Evolutionary conservation across 2,113 vertebrate genomes (phyloP), one percentile per base, ranked within the genome.

Genomic region (Gallinago jamesoni): DNA sequence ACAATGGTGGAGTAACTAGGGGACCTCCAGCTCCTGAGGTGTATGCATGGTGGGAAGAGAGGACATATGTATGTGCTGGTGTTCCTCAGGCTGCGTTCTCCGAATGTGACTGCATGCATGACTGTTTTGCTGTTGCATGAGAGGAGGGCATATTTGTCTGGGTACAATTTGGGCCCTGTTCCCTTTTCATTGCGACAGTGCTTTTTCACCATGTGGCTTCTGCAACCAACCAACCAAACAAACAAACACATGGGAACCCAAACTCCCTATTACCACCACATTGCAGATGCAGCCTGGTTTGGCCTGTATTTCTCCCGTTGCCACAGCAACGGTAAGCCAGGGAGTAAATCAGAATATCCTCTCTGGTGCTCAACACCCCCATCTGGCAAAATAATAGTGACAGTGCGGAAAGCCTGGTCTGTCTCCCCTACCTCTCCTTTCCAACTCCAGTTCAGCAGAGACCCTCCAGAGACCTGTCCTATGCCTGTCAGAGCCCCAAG

Each of bases 291-390:
- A 97, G 93, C 95, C 64, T 60, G 75, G 84, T 93, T 97, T 89
- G 90, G 98, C 96, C 97, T 96, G 97, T 96, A 97, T 98, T 96
- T 97, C 93, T 97, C 60, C 73, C 1, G 96, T 98, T 98, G 92
- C 97, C 92, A 94, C 72, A 97, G 97, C 96, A 97, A 98, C 97
- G 0, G 76, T 94, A 95, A 96, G 83, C 91, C 81, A 97, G 91
- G 74, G 95, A 89, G 82, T 96, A 95, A 96, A 97, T 93, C 83
- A 92, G 92, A 96, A 94, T 95, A 97, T 96, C 62, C 93, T 92
- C 79, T 85, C 78, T 22, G 23, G 68, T 77, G 63, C 85, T 94
- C 45, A 50, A 68, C 83, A 93, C 68, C 74, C 81, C 83, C 64
- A 82, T 84, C 93, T 22, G 53, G 81, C 89, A 96, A 95, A 95